phyloP scores from a whole-genome alignment of 2,888 invertebrate genomes.

The Strigamia crassipes region DNA sequence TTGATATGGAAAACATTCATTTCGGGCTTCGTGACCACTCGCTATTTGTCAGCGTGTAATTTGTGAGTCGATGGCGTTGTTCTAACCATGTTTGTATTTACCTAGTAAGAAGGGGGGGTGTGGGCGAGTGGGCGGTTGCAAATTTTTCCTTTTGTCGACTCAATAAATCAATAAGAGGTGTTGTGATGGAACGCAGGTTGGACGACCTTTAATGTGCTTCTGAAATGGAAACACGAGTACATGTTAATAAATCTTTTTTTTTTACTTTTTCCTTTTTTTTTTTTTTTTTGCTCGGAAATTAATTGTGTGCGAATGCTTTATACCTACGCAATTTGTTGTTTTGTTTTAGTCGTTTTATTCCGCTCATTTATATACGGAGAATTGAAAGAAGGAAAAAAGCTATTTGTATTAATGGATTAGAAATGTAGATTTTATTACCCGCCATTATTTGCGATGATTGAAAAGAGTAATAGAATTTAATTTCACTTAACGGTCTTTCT shows the following conservation, averaged over 20 bases:
- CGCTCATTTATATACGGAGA: too few relatives aligned
- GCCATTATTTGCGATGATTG: too few relatives aligned
- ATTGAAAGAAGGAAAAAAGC: too few relatives aligned
- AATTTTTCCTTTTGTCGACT: constrained; percentile 15
- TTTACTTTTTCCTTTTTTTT: too few relatives aligned
- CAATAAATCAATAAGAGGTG: constrained; percentile 26
- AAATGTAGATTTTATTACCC: too few relatives aligned
- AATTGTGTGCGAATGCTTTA: not conserved
- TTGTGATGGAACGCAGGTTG: constrained; percentile 30
- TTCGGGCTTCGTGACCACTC: constrained; percentile 4
- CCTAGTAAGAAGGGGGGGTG: not conserved
- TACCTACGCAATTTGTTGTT: not conserved
- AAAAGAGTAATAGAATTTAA: too few relatives aligned
- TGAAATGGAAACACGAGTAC: constrained; percentile 26
- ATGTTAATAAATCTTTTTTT: constrained; percentile 26
- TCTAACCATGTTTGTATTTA: constrained; percentile 30
- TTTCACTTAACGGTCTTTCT: too few relatives aligned
- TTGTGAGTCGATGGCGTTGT: constrained; percentile 30
- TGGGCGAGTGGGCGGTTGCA: not conserved
- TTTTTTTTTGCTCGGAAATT: not conserved
- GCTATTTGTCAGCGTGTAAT: constrained; percentile 30
- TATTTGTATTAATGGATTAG: too few relatives aligned
- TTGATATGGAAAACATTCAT: constrained; percentile 30
- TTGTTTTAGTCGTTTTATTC: not conserved
- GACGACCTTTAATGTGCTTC: constrained; percentile 24